Evolutionary conservation across 2,113 vertebrate species (phyloP).

Genomic region (Mellivora capensis): DNA sequence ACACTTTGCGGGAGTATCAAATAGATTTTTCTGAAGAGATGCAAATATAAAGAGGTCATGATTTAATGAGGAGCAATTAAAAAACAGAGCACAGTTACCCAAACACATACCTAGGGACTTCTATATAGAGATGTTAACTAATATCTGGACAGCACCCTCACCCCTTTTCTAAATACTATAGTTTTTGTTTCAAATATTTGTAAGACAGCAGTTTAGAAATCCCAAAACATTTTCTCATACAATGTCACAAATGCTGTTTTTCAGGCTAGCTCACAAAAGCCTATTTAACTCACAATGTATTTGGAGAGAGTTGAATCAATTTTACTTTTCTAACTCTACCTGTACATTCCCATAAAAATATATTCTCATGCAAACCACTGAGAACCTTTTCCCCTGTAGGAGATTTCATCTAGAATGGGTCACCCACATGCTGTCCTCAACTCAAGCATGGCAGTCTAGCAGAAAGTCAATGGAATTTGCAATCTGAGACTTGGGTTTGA

Average conservation of each 20-base stretch:
- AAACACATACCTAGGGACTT: constrained; percentile 27
- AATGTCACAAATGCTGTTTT: not conserved
- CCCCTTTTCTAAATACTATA: not conserved
- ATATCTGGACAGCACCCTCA: not conserved
- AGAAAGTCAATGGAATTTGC: constrained; percentile 19
- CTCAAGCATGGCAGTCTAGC: not conserved
- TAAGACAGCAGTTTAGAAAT: constrained; percentile 40
- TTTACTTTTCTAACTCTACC: constrained; percentile 35
- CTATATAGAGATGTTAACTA: constrained; percentile 3
- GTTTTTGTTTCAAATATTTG: constrained; percentile 1
- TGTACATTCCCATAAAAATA: constrained; percentile 40
- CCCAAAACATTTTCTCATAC: constrained; percentile 42
- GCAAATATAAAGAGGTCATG: constrained; percentile 41
- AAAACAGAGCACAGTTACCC: constrained; percentile 45
- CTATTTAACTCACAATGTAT: not conserved
- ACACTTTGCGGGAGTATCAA: not conserved
- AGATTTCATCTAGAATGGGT: constrained; percentile 21
- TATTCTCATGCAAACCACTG: constrained; percentile 22
- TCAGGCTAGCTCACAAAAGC: constrained; percentile 22
- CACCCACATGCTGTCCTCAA: constrained; percentile 27
- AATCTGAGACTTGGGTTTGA: constrained; percentile 32
- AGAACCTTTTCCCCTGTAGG: not conserved
- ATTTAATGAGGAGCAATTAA: constrained; percentile 26
- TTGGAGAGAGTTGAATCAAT: not conserved
- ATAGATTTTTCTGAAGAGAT: constrained; percentile 36